Base-by-base conservation (phyloP, 2,797 vertebrate genomes). In the Chelonia mydas region DNA sequence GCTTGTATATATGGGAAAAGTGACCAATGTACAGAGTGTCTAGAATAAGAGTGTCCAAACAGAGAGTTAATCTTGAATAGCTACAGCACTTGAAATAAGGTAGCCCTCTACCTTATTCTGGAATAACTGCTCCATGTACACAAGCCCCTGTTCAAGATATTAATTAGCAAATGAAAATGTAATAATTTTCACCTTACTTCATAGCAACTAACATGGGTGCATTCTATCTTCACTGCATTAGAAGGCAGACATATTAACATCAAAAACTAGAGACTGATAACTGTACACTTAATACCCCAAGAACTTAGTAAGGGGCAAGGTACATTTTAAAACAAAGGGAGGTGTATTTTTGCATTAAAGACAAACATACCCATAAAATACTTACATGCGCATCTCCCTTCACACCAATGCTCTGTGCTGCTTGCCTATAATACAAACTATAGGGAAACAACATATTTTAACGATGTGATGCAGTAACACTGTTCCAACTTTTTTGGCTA, bases 81-180 rank as follows among this genome's bases (percentile, higher is more conserved):
- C 28, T n/a, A 74, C 1, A 86, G 12, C 45, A 80, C 47, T 77
- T 59, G 53, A 88, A 86, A 93, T 81, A 90, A 17, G 78, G 37
- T 72, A 72, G 37, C 21, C 41, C 37, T 72, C 37, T 27, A 19
- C 41, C 87, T 80, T 72, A 33, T 33, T 92, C 74, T 87, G 57
- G 61, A 96, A 86, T 4, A 93, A n/a, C 16, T 86, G 92, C 54
- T 50, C 51, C 81, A 83, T 92, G 61, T 2, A 94, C 55, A 88
- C 33, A 61, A 72, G 76, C 41, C 85, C 79, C 85, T 93, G 79
- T 92, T 53, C 53, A 17, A 57, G 55, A 93, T 81, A 77, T 57
- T 80, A 89, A 81, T 65, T 54, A 87, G 25, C 0, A 85, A n/a
- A 72, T 74, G 23, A 93, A 82, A 5, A 84, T 45, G 33, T 93